A percentile compares a stretch with the other conserved stretches of the same genome.
These are phyloP conservation scores for Drosophila tsacasi DNA, from an alignment of 1,140 invertebrate species.

Conservation along the genomic window DNA sequence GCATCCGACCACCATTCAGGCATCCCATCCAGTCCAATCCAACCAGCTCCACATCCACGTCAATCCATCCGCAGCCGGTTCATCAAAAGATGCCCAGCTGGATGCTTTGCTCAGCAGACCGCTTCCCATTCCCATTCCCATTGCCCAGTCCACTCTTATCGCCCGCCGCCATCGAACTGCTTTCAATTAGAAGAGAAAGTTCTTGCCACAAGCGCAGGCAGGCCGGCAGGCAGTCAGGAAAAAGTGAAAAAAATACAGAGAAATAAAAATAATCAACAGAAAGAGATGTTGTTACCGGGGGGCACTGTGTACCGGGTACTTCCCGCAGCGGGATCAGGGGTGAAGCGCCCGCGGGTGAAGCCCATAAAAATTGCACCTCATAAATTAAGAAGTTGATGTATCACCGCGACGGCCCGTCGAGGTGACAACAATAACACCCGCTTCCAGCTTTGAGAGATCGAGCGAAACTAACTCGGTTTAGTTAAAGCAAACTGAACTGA, in stretches of 20 bases:
- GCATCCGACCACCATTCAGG: constrained; percentile 7
- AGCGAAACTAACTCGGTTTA: constrained; percentile 8
- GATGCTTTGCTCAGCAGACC: constrained; percentile 38
- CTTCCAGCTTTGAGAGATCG: constrained; percentile 4
- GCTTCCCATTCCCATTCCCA: constrained; percentile 20
- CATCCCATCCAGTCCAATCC: constrained; percentile 33
- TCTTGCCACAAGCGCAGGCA: constrained; percentile 69
- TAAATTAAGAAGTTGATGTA: constrained; percentile 63
- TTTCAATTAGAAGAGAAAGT: constrained; percentile 84
- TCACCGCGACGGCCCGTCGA: constrained; percentile 29
- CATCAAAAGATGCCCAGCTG: constrained; percentile 66
- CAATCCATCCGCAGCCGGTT: constrained; percentile 37
- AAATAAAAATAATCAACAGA: constrained; percentile 53
- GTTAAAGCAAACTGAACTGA: constrained; percentile 21
- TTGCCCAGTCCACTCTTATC: constrained; percentile 51
- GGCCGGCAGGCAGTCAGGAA: constrained; percentile 43
- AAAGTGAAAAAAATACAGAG: constrained; percentile 66
- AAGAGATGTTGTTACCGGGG: constrained; percentile 54
- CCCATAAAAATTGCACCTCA: constrained; percentile 77
- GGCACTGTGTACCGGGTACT: constrained; percentile 40
- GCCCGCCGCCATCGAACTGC: constrained; percentile 71
- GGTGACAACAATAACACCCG: constrained; percentile 43
- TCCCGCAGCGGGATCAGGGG: constrained; percentile 10
- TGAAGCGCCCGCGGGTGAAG: constrained; percentile 12
- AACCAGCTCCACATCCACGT: constrained; percentile 27